Percentiles rank a stretch among this genome's conserved stretches.
Evolutionary conservation across 2,888 invertebrate genomes (phyloP).

Genomic region (Molorchus minor): DNA sequence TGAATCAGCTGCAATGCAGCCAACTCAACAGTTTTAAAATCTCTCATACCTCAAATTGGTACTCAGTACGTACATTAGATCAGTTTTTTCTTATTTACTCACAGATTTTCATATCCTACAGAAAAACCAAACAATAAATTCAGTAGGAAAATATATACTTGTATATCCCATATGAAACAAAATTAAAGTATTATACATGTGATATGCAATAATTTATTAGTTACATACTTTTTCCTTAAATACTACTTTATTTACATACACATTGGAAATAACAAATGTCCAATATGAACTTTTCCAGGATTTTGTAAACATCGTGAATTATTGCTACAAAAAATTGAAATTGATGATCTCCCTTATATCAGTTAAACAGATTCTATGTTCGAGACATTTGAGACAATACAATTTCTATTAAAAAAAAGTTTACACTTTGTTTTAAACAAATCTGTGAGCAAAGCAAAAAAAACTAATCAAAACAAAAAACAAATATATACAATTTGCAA

Average conservation of each 20-base stretch:
- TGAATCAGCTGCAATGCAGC: constrained; percentile 57
- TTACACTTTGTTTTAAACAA: constrained; percentile 34
- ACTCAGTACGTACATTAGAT: constrained; percentile 63
- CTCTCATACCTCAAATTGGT: constrained; percentile 58
- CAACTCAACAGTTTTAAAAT: constrained; percentile 56
- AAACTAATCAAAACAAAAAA: constrained; percentile 56
- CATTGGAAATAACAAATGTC: constrained; percentile 4
- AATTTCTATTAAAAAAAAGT: too few species aligned
- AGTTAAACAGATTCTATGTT: too few species aligned
- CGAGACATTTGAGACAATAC: too few species aligned
- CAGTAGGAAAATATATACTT: constrained; percentile 31
- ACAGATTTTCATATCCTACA: constrained; percentile 49
- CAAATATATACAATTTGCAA: constrained; percentile 51
- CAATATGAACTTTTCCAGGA: too few species aligned
- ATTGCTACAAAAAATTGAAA: too few species aligned
- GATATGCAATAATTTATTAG: constrained; percentile 37
- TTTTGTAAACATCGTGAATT: too few species aligned
- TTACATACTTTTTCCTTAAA: constrained; percentile 19
- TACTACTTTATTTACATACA: constrained; percentile 23
- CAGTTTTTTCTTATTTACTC: constrained; percentile 58
- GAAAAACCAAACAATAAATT: constrained; percentile 12
- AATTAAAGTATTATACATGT: constrained; percentile 25
- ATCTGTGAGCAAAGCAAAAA: constrained; percentile 55
- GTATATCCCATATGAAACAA: constrained; percentile 11
- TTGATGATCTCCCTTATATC: too few species aligned